Conservation (phyloP, 2,888 invertebrate species). For the Parascotia fuliginaria region DNA sequence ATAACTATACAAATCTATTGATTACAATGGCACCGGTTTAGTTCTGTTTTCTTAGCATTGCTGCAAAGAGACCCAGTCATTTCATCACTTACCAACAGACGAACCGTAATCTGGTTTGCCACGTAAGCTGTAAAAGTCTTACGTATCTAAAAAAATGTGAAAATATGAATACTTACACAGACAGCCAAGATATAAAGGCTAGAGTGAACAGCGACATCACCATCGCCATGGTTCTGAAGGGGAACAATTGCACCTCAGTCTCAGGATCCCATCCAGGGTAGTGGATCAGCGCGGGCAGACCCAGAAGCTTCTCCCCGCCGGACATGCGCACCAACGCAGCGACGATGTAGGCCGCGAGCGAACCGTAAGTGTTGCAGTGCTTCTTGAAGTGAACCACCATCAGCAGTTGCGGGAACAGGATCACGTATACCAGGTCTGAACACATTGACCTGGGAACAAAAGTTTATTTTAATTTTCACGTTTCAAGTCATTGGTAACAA, state of each 20-base stretch:
- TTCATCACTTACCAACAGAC: no score
- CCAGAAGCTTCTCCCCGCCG: slow-evolving; percentile 94
- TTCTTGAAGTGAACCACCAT: slow-evolving; percentile 98
- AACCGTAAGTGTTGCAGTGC: slow-evolving; percentile 98
- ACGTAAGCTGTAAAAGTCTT: no score
- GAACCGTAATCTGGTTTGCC: no score
- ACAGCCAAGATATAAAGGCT: slow-evolving; percentile 92
- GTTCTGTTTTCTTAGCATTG: no score
- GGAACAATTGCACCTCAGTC: slow-evolving; percentile 95
- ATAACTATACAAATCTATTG: no score
- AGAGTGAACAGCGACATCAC: slow-evolving; percentile 92
- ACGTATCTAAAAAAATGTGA: no score
- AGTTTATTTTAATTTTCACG: neutral
- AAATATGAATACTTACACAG: slow-evolving; percentile 84
- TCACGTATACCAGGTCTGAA: slow-evolving; percentile 99
- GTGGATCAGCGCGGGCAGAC: slow-evolving; percentile 92
- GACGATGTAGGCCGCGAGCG: slow-evolving; percentile 94
- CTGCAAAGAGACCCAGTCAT: no score
- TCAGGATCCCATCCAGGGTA: slow-evolving; percentile 94
- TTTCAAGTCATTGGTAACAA: no score
- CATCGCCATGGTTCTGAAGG: slow-evolving; percentile 98
- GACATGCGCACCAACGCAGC: slow-evolving; percentile 93
- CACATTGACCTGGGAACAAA: slow-evolving; percentile 93
- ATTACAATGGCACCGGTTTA: no score
- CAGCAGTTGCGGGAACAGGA: slow-evolving; percentile 98